Conservation (phyloP, 2,888 invertebrate species). For the Lochmaea capreae region DNA sequence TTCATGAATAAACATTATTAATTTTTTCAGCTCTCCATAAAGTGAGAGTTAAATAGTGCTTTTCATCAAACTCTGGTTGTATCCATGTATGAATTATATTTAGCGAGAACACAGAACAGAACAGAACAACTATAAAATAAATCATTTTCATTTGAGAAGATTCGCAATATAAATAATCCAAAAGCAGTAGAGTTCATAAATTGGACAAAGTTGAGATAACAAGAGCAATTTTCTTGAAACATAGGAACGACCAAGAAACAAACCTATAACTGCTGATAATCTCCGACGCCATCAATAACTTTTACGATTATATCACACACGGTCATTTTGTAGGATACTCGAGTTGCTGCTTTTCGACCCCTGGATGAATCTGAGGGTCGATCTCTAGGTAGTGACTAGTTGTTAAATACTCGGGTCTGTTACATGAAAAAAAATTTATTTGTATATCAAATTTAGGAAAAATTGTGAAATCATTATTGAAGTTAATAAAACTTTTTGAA, state of each 20-base stretch:
- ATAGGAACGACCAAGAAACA: conserved; percentile 62
- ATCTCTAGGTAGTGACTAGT: conserved; percentile 1
- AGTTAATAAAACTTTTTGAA: too few species aligned
- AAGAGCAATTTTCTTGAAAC: conserved; percentile 60
- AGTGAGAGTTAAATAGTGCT: too few species aligned
- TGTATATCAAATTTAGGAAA: background rate
- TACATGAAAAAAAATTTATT: background rate
- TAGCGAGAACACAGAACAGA: conserved; percentile 9
- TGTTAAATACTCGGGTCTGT: background rate
- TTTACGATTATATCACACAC: conserved; percentile 62
- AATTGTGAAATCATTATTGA: background rate
- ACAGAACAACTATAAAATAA: conserved; percentile 29
- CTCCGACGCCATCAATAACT: conserved; percentile 63
- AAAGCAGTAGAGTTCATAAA: conserved; percentile 45
- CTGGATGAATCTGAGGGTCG: conserved; percentile 1
- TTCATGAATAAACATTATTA: too few species aligned
- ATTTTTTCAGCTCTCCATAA: too few species aligned
- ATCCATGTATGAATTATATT: conserved; percentile 13
- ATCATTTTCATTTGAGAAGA: conserved; percentile 33
- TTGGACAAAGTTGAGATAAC: conserved; percentile 53
- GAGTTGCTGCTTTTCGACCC: conserved; percentile 27
- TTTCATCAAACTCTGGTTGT: background rate
- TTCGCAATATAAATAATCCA: conserved; percentile 33
- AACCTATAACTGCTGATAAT: conserved; percentile 64
- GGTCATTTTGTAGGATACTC: conserved; percentile 57